Conservation (phyloP, 2,113 vertebrate species). For the Calyptomena viridis region DNA sequence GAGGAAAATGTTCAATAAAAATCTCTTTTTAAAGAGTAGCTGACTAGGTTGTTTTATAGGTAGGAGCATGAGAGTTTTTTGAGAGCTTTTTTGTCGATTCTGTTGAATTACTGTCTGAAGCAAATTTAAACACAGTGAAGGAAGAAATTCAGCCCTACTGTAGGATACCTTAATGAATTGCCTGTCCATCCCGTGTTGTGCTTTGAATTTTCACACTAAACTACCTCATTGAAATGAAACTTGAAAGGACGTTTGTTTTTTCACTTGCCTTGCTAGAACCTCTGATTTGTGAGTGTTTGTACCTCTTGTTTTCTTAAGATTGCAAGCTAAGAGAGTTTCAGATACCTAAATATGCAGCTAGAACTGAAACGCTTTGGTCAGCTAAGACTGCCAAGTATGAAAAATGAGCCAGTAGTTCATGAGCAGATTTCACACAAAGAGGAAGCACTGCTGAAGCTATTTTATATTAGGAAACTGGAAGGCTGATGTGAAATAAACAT, state of each 20-base stretch:
- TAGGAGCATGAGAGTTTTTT: background rate
- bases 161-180: background rate
- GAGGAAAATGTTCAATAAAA: background rate
- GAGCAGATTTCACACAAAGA: background rate
- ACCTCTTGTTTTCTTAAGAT: background rate
- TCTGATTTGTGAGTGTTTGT: background rate
- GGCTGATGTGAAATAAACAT: background rate
- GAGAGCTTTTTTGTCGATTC: background rate
- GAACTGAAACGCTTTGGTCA: background rate
- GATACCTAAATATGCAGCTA: background rate
- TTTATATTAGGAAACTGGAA: background rate
- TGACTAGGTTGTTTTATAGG: background rate
- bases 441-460: background rate
- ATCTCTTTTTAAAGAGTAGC: background rate
- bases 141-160: background rate
- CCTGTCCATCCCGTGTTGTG: background rate
- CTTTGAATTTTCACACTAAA: background rate
- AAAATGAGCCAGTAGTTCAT: background rate
- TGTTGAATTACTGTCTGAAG: background rate
- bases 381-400: background rate
- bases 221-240: background rate
- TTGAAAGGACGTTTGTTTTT: background rate
- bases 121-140: background rate
- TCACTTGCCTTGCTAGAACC: background rate
- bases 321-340: background rate